Evolutionary conservation across 2,113 vertebrate species (phyloP).

Genomic region (Trogon melanurus): DNA sequence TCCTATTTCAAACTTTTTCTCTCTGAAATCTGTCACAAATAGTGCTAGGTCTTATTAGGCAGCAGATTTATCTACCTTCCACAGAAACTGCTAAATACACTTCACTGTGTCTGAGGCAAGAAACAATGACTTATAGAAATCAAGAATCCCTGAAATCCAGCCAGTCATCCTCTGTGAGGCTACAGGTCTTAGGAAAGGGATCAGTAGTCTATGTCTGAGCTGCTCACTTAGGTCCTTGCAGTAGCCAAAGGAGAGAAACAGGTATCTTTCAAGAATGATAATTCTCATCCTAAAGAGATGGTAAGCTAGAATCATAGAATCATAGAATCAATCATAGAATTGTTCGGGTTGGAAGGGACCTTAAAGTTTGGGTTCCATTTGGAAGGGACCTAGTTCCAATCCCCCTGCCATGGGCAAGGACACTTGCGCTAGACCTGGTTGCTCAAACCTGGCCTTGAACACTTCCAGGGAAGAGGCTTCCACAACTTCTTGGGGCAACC

Average conservation of each 20-base stretch:
- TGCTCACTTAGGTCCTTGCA: background rate
- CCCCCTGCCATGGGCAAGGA: too few relatives aligned
- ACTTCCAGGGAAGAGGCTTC: too few relatives aligned
- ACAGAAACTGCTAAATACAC: background rate
- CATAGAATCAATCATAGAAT: too few relatives aligned
- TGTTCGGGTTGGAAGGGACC: too few relatives aligned
- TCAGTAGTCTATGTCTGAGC: background rate
- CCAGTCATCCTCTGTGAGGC: background rate
- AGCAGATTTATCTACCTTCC: background rate
- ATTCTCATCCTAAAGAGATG: background rate
- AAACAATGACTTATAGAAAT: background rate
- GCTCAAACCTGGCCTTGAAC: too few relatives aligned
- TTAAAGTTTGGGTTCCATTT: too few relatives aligned
- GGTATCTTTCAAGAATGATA: background rate
- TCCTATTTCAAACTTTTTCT: background rate
- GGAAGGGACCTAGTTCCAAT: too few relatives aligned
- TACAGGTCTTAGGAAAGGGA: background rate
- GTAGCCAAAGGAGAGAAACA: background rate
- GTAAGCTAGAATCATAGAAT: too few relatives aligned
- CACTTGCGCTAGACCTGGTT: too few relatives aligned
- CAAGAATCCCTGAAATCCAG: background rate
- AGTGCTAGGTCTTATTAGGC: background rate
- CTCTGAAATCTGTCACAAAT: background rate
- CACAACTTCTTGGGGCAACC: too few relatives aligned
- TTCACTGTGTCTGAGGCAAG: background rate